Base-by-base conservation (phyloP, 2,888 invertebrate genomes). In the Himalopsyche anomala region DNA sequence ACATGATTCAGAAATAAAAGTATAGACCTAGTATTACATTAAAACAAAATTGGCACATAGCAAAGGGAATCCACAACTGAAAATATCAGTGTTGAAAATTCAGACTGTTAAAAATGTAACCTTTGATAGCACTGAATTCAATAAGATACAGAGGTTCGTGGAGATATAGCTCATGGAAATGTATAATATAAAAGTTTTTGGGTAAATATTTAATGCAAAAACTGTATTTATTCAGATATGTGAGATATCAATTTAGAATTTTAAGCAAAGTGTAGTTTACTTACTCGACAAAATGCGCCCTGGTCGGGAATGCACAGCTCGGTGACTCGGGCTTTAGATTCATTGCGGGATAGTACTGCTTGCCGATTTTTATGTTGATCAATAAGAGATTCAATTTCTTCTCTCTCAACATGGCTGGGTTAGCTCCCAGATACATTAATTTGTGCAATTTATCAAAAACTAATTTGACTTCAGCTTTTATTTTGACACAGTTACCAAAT, bases 361-460 rank as follows among this genome's bases (percentile, higher is more conserved):
- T 89, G 2, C 90, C 89, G 17, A 89, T 90, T 89, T 92, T 92
- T 84, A 92, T 91, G 87, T 92, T 89, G 0, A 93, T 89, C 4
- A 92, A 90, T 45, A 90, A 89, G 0, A 92, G 88, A 87, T 93
- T 93, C 17, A 93, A 89, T 38, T 90, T 91, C 84, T 91, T 92
- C 0, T 93, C 92, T 84, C 92, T 90, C 81, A 93, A 91, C 1
- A 91, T 88, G 17, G 89, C 90, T 69, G 91, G 91, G 87, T 92
- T 90, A 12, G 92, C 91, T 3, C 94, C 93, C 5, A 93, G 90
- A 88, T 92, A 93, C 91, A 92, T 93, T 2, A 93, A 89, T 5
- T 91, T 87, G 87, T 93, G 91, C 28, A 94, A 89, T 74, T 91
- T 91, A 84, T 92, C 89, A 3, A 94, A 89, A 1, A 91, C 90